Evolutionary conservation across 2,113 vertebrate genomes (phyloP).

Genomic region (rabbit (Oryctolagus cuniculus)): mOryCun1.1 NC_091439.1:17512001-17512500

Average conservation of each 20-base stretch:
- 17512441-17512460: too few relatives aligned
- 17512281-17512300: neutral
- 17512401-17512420: too few relatives aligned
- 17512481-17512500: too few relatives aligned
- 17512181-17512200: neutral
- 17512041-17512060: neutral
- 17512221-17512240: neutral
- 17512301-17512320: neutral
- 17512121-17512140: slow-evolving; percentile 30
- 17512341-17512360: neutral
- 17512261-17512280: slow-evolving; percentile 19
- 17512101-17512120: slow-evolving; percentile 34
- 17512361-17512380: slow-evolving; percentile 3
- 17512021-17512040: neutral
- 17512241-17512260: neutral
- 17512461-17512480: too few relatives aligned
- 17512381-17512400: neutral
- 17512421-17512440: too few relatives aligned
- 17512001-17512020: neutral
- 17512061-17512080: neutral
- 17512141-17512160: neutral
- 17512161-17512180: neutral
- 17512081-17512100: slow-evolving; percentile 42
- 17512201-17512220: neutral
- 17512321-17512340: slow-evolving; percentile 41